Conservation (phyloP, 2,113 vertebrate genomes). For the Pavo muticus region DNA sequence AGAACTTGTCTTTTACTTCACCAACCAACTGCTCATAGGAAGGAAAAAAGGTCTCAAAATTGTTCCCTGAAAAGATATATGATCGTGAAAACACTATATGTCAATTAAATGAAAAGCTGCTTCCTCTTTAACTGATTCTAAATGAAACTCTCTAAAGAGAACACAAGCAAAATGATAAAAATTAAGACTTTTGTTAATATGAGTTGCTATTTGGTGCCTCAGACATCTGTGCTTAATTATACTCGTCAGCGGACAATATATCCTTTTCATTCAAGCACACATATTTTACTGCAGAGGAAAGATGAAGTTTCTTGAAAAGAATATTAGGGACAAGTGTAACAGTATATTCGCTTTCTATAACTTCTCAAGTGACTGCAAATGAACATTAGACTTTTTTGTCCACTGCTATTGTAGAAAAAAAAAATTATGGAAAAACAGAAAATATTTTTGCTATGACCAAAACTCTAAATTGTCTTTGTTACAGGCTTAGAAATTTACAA, state of each 20-base stretch:
- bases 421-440: not conserved
- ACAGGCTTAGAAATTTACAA: not conserved
- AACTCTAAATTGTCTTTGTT: not conserved
- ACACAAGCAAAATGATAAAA: not conserved
- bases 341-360: not conserved
- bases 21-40: not conserved
- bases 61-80: not conserved
- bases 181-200: not conserved
- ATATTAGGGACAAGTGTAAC: not conserved
- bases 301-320: not conserved
- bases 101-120: not conserved
- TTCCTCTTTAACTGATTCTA: not conserved
- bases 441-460: not conserved
- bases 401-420: not conserved
- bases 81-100: not conserved
- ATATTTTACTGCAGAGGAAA: not conserved
- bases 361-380: not conserved
- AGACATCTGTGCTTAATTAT: conserved; percentile 27
- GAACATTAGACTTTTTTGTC: not conserved
- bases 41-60: not conserved
- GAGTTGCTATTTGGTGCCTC: conserved; percentile 8
- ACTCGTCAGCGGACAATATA: conserved; percentile 16
- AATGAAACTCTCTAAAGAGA: not conserved
- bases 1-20: not conserved
- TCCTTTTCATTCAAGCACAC: not conserved